Evolutionary conservation across 2,888 invertebrate genomes (phyloP).

Genomic region (Thecocarcelia acutangulata): DNA sequence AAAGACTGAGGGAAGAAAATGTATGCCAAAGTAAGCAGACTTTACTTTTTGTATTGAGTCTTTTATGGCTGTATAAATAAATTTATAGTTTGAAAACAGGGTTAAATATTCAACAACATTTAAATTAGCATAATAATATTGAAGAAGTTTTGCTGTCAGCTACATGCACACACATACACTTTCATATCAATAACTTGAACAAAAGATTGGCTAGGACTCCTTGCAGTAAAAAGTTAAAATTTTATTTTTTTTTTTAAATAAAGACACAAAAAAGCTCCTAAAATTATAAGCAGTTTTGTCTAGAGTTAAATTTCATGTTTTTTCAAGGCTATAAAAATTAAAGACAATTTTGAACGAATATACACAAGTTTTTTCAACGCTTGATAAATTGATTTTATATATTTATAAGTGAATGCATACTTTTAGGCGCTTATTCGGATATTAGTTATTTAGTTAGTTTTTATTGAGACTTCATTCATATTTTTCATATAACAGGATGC

Average conservation of each 20-base stretch:
- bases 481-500: no score
- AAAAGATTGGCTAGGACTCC: not conserved
- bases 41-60: slow-evolving; percentile 2
- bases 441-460: no score
- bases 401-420: no score
- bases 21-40: slow-evolving; percentile 48
- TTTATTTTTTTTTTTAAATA: no score
- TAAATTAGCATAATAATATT: slow-evolving; percentile 62
- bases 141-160: slow-evolving; percentile 32
- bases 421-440: no score
- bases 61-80: slow-evolving; percentile 36
- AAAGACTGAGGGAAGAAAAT: not conserved
- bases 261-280: not conserved
- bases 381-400: no score
- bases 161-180: no score
- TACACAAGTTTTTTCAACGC: no score
- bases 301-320: not conserved
- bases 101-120: slow-evolving; percentile 60
- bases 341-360: no score
- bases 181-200: slow-evolving; percentile 2
- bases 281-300: not conserved
- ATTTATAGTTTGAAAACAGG: slow-evolving; percentile 49
- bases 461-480: no score
- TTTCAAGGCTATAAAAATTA: no score
- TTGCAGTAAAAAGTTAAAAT: not conserved